Conservation (phyloP, 2,113 vertebrate species). For the Corydoras maculifer region DNA sequence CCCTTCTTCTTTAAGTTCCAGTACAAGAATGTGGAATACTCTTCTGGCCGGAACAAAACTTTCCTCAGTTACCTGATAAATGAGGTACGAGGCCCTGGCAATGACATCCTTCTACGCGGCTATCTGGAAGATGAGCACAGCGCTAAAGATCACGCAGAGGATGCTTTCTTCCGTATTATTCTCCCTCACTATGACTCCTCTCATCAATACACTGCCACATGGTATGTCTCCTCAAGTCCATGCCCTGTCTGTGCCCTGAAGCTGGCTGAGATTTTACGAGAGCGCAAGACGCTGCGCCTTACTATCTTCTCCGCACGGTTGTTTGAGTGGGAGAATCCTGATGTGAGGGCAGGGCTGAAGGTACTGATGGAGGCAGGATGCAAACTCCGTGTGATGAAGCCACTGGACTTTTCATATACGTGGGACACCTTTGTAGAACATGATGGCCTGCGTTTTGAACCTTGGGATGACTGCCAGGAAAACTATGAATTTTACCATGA, state of each 20-base stretch:
- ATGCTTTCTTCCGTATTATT: slow-evolving; percentile 80
- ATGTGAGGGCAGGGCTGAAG: slow-evolving; percentile 74
- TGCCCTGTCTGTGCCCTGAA: slow-evolving; percentile 72
- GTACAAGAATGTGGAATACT: slow-evolving; percentile 95
- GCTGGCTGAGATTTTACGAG: slow-evolving; percentile 67
- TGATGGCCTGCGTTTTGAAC: slow-evolving; percentile 75
- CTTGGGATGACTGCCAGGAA: slow-evolving; percentile 94
- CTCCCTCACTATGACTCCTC: slow-evolving; percentile 65
- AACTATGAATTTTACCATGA: slow-evolving; percentile 88
- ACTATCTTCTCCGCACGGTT: slow-evolving; percentile 77
- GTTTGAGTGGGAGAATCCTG: slow-evolving; percentile 88
- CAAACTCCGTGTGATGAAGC: slow-evolving; percentile 87
- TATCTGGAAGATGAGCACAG: slow-evolving; percentile 86
- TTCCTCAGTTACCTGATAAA: slow-evolving; percentile 85
- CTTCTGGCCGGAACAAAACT: slow-evolving; percentile 93
- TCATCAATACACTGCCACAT: slow-evolving; percentile 73
- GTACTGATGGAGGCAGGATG: slow-evolving; percentile 76
- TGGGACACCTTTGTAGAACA: slow-evolving; percentile 93
- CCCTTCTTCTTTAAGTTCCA: slow-evolving; percentile 88
- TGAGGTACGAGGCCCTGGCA: slow-evolving; percentile 50
- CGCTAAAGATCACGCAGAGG: slow-evolving; percentile 71
- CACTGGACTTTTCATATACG: slow-evolving; percentile 84
- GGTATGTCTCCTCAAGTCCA: slow-evolving; percentile 91
- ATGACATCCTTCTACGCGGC: slow-evolving; percentile 63
- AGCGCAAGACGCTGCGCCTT: slow-evolving; percentile 69